Evolutionary conservation across 2,113 vertebrate species (phyloP).

Genomic region (Poecile atricapillus): DNA sequence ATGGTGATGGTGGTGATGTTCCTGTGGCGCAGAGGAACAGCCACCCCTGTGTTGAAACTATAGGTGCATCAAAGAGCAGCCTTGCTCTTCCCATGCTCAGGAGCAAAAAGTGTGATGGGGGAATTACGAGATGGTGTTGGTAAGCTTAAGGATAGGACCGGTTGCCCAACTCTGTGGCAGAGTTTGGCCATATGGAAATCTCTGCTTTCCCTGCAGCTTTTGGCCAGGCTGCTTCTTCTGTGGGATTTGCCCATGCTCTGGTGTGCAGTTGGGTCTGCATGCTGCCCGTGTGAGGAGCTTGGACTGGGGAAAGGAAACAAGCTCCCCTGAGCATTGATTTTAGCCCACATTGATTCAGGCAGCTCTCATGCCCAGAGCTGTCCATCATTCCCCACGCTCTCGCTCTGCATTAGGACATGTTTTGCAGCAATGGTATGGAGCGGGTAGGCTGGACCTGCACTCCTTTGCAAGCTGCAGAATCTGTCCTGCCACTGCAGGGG

Average conservation of each 20-base stretch:
- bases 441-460: background rate
- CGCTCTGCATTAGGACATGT: rapidly evolving
- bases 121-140: background rate
- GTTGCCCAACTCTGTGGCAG: background rate
- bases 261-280: background rate
- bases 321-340: background rate
- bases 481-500: background rate
- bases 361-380: background rate
- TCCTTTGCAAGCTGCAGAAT: background rate
- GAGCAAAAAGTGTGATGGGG: background rate
- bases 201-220: background rate
- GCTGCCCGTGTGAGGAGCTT: background rate
- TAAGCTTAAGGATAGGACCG: background rate
- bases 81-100: background rate
- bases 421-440: background rate
- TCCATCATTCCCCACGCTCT: background rate
- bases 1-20: background rate
- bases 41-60: background rate
- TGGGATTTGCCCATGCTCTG: background rate
- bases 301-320: rapidly evolving
- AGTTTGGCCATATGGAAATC: background rate
- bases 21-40: rapidly evolving
- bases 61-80: rapidly evolving
- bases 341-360: background rate
- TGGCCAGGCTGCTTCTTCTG: background rate